phyloP scores from a whole-genome alignment of 1,140 invertebrate genomes.

The Vollenhovia emeryi region DNA sequence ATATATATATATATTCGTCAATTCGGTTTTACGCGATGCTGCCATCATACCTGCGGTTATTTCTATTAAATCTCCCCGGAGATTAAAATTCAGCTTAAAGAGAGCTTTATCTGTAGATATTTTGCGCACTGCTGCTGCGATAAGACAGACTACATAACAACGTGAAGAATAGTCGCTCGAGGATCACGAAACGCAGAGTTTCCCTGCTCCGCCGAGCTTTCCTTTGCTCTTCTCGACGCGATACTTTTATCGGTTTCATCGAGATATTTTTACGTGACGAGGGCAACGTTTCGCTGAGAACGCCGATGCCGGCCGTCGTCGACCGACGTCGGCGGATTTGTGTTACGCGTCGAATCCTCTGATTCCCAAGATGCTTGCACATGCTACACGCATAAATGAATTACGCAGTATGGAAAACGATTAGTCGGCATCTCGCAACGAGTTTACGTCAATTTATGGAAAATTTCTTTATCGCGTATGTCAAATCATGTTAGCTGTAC shows the following conservation, averaged over 20 bases:
- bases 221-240: conserved; percentile 25
- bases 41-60: not conserved
- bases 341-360: conserved; percentile 23
- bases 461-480: not conserved
- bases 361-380: not conserved
- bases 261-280: conserved; percentile 82
- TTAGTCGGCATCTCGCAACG: not conserved
- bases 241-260: conserved; percentile 75
- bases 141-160: no score
- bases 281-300: conserved; percentile 81
- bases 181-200: conserved; percentile 41
- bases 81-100: not conserved
- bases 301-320: conserved; percentile 66
- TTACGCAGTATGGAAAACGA: not conserved
- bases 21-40: not conserved
- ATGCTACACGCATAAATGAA: not conserved
- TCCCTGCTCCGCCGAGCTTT: conserved; percentile 22
- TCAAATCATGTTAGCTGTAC: not conserved
- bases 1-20: no score
- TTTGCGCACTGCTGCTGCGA: not conserved
- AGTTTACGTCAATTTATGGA: not conserved
- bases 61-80: not conserved
- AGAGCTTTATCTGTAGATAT: not conserved
- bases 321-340: conserved; percentile 12
- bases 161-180: not conserved